Percentiles rank a stretch among this genome's conserved stretches.
phyloP scores from a whole-genome alignment of 2,888 invertebrate genomes.

The Eulithis testata region DNA sequence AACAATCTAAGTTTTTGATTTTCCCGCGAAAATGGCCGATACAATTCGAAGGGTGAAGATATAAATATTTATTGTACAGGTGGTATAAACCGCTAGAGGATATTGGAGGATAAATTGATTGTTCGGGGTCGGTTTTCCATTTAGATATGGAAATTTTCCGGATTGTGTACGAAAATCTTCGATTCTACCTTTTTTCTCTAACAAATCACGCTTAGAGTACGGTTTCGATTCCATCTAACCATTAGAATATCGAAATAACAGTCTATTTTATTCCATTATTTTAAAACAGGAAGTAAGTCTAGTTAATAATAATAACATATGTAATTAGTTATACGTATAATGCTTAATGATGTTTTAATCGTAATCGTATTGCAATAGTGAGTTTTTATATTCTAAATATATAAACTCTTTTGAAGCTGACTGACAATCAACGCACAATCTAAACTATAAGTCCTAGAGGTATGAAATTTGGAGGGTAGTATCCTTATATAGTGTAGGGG shows the following conservation, averaged over 20 bases:
- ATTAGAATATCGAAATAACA: constrained; percentile 34
- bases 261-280: constrained; percentile 2
- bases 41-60: constrained; percentile 75
- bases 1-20: constrained; percentile 48
- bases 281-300: background rate
- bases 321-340: too few relatives aligned
- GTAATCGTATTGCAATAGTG: too few relatives aligned
- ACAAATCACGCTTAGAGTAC: constrained; percentile 74
- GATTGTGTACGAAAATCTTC: constrained; percentile 83
- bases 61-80: constrained; percentile 85
- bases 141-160: constrained; percentile 84
- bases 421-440: too few relatives aligned
- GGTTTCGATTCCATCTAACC: constrained; percentile 53
- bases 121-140: constrained; percentile 84
- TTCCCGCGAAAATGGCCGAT: constrained; percentile 59
- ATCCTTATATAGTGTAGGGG: too few relatives aligned
- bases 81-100: constrained; percentile 83
- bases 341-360: too few relatives aligned
- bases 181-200: constrained; percentile 75
- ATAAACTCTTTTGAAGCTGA: too few relatives aligned
- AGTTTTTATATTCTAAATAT: too few relatives aligned
- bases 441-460: too few relatives aligned
- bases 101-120: constrained; percentile 85
- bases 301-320: too few relatives aligned
- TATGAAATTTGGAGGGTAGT: too few relatives aligned